phyloP scores from a whole-genome alignment of 2,113 vertebrate genomes.

The Chloropsis cyanopogon region DNA sequence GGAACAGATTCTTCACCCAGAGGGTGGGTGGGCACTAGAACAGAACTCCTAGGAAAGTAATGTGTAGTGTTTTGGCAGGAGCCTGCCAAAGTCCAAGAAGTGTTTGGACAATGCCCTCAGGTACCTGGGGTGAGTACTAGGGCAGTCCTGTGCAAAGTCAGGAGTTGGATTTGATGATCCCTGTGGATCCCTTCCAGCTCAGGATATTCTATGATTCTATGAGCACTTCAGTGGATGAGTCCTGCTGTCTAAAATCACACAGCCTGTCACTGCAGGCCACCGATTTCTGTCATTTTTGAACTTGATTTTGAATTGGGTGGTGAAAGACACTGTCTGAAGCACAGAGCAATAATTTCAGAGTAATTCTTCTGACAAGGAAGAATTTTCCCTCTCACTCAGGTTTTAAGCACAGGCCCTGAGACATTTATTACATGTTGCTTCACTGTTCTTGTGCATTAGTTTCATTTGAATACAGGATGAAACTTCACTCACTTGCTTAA shows the following conservation, averaged over 20 bases:
- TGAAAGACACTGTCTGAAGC: background rate
- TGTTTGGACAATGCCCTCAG: fast-evolving
- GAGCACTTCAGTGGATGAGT: background rate
- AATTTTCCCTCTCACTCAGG: background rate
- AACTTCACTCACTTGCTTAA: background rate
- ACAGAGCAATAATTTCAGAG: background rate
- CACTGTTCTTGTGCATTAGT: background rate
- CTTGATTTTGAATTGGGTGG: background rate
- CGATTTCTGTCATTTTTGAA: background rate
- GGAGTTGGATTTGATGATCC: background rate
- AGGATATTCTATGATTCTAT: background rate
- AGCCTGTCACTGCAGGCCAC: background rate
- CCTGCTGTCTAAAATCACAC: background rate
- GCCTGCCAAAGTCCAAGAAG: background rate
- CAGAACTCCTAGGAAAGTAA: background rate
- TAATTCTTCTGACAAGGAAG: background rate
- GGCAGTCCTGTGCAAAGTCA: background rate
- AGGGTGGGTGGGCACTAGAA: no score
- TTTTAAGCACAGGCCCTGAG: background rate
- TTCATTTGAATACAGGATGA: background rate
- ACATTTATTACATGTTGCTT: background rate
- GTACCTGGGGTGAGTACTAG: background rate
- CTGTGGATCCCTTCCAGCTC: background rate
- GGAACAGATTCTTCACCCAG: background rate
- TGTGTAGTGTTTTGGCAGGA: background rate